phyloP scores from a whole-genome alignment of 2,113 vertebrate species.

The Dipodomys ordii region DNA sequence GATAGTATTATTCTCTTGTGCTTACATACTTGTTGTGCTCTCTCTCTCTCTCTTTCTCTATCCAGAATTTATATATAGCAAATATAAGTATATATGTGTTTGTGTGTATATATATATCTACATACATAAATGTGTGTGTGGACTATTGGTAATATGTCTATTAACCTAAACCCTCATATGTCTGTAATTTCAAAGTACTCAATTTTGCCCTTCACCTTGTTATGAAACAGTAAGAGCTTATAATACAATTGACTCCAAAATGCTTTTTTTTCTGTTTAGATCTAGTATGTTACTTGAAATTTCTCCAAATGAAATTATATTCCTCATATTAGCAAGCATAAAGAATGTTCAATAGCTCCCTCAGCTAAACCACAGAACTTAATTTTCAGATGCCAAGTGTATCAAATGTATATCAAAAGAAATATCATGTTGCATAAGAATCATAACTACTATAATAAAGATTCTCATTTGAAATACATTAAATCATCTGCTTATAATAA shows the following conservation, averaged over 20 bases:
- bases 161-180: neutral
- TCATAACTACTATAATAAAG: neutral
- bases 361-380: neutral
- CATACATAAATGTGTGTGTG: too few species aligned
- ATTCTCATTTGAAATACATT: neutral
- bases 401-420: neutral
- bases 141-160: too few species aligned
- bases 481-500: neutral
- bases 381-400: neutral
- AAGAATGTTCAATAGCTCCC: neutral
- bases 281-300: neutral
- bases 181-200: neutral
- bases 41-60: too few species aligned
- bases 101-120: too few species aligned
- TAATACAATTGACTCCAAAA: neutral
- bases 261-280: neutral
- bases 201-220: neutral
- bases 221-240: neutral
- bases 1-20: too few species aligned
- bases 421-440: neutral
- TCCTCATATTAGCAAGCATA: neutral
- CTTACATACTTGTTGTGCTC: too few species aligned
- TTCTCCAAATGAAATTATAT: neutral
- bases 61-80: too few species aligned
- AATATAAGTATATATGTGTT: too few species aligned